A percentile compares a stretch with the other conserved stretches of the same genome.
These are phyloP conservation scores for Larimichthys polyactis DNA, from an alignment of 2,113 vertebrate species.

Conservation along the genomic window DNA sequence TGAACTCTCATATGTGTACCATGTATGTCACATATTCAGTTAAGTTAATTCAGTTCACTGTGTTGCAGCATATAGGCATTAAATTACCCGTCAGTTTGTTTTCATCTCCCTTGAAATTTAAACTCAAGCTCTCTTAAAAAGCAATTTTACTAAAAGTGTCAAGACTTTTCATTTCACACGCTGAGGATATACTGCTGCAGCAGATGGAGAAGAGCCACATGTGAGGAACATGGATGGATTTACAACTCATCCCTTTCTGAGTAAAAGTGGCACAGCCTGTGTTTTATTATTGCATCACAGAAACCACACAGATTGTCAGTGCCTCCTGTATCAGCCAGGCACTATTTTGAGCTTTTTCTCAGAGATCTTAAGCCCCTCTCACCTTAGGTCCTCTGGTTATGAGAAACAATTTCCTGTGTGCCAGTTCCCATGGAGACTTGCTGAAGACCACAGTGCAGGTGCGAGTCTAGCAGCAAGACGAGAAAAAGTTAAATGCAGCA, in stretches of 20 bases:
- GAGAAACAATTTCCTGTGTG: conserved; percentile 69
- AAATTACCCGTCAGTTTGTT: conserved; percentile 21
- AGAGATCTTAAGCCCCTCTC: conserved; percentile 56
- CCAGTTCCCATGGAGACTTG: conserved; percentile 76
- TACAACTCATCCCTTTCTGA: conserved; percentile 49
- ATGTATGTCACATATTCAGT: neutral
- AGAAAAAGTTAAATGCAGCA: conserved; percentile 38
- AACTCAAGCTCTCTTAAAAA: conserved; percentile 64
- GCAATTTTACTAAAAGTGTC: conserved; percentile 58
- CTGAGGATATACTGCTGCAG: conserved; percentile 30
- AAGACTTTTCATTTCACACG: conserved; percentile 62
- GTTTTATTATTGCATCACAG: conserved; percentile 37
- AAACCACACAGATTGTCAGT: conserved; percentile 45
- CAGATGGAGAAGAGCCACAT: conserved; percentile 50
- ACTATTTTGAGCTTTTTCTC: conserved; percentile 40
- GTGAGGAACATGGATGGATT: conserved; percentile 61
- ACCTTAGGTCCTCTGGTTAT: conserved; percentile 58
- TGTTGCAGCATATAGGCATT: neutral
- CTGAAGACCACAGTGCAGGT: conserved; percentile 51
- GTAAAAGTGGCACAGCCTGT: conserved; percentile 37
- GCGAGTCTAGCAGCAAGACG: conserved; percentile 16
- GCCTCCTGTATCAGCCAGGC: conserved; percentile 15
- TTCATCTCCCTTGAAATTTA: conserved; percentile 55
- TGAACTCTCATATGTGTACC: neutral
- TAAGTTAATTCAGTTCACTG: neutral